A percentile compares a stretch with the other conserved stretches of the same genome.
These are phyloP conservation scores for Mechanitis mazaeus DNA, from an alignment of 2,888 invertebrate species.

Conservation along the genomic window DNA sequence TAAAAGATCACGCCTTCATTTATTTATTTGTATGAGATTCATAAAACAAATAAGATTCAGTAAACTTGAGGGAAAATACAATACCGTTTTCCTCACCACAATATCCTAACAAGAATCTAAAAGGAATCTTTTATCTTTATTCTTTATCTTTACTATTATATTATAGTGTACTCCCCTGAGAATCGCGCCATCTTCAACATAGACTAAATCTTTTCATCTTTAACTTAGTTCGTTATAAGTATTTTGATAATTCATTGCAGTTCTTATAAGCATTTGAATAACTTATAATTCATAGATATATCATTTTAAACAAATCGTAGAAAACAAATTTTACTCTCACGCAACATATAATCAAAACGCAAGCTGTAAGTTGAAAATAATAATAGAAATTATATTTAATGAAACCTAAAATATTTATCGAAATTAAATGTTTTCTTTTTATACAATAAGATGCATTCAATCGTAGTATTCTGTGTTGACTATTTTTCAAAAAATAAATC, in stretches of 20 bases:
- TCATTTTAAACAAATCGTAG: no score
- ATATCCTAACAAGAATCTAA: constrained; percentile 17
- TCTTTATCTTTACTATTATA: constrained; percentile 21
- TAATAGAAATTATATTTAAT: no score
- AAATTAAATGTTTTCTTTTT: no score
- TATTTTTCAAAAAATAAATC: background rate
- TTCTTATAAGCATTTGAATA: no score
- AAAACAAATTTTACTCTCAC: no score
- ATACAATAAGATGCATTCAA: no score
- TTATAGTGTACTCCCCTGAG: constrained; percentile 16
- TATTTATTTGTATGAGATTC: background rate
- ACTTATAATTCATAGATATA: no score
- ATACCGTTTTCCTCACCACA: constrained; percentile 9
- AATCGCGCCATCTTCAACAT: constrained; percentile 1
- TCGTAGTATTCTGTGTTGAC: background rate
- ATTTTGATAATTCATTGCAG: background rate
- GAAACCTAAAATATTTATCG: no score
- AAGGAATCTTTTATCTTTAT: constrained; percentile 12
- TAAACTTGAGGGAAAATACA: constrained; percentile 5
- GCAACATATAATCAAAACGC: no score
- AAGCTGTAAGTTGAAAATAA: no score
- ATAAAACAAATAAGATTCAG: background rate
- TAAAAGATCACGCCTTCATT: background rate
- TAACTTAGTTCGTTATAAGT: background rate
- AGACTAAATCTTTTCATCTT: constrained; percentile 5